Evolutionary conservation across 2,888 invertebrate genomes (phyloP).

Genomic region (Drepanosiphum platanoidis): DNA sequence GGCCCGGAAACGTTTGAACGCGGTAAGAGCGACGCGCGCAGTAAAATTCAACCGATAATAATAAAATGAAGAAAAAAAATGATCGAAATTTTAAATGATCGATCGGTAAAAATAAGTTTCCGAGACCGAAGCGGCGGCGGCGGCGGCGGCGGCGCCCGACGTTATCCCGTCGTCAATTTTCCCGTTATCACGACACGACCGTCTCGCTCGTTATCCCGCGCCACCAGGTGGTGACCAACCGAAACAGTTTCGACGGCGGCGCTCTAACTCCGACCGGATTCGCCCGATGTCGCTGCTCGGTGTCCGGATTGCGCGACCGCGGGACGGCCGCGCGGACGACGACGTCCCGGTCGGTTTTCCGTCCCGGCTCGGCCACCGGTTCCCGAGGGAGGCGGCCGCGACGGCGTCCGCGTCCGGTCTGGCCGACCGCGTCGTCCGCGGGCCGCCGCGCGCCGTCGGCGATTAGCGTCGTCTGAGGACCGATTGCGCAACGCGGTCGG

Average conservation of each 20-base stretch:
- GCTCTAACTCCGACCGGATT: background rate
- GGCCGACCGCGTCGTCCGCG: background rate
- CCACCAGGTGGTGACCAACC: background rate
- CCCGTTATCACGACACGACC: background rate
- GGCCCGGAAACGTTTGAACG: too few species aligned
- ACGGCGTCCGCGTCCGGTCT: background rate
- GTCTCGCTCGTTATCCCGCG: background rate
- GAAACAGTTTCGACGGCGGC: background rate
- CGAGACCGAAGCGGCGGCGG: background rate
- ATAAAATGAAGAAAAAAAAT: too few species aligned
- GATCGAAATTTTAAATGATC: background rate
- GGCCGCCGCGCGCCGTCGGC: background rate
- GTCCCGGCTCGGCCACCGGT: background rate
- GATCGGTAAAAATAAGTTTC: too few species aligned
- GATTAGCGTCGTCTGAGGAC: fast-evolving
- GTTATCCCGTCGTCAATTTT: background rate
- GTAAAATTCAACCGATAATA: too few species aligned
- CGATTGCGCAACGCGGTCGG: background rate
- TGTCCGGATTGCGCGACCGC: background rate
- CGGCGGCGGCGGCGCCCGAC: background rate
- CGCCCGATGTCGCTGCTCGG: background rate
- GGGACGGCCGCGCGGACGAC: background rate
- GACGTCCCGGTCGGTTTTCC: background rate
- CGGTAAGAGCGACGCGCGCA: too few species aligned
- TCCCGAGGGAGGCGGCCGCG: background rate